Evolutionary conservation across 2,113 vertebrate species (phyloP).

Genomic region (Odontophorus gujanensis): DNA sequence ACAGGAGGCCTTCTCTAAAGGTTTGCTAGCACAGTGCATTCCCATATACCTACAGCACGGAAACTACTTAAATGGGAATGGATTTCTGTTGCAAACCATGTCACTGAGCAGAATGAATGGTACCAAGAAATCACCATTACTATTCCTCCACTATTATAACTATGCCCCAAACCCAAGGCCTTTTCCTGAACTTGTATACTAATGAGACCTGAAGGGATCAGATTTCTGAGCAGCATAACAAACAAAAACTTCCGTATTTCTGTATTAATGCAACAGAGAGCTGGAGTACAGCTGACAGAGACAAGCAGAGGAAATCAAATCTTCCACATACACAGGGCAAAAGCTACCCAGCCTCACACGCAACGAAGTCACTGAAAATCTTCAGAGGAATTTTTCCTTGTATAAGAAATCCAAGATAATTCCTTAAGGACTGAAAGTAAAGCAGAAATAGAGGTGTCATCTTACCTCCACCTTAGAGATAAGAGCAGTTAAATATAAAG

Average conservation of each 20-base stretch:
- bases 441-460: neutral
- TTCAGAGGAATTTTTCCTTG: neutral
- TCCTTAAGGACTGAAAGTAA: neutral
- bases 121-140: neutral
- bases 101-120: neutral
- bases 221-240: neutral
- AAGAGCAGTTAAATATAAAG: neutral
- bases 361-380: neutral
- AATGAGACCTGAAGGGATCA: neutral
- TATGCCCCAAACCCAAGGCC: neutral
- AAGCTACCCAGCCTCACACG: neutral
- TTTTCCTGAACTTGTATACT: neutral
- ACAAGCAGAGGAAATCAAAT: neutral
- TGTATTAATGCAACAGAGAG: neutral
- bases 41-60: neutral
- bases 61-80: neutral
- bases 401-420: neutral
- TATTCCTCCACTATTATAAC: neutral
- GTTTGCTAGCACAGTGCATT: neutral
- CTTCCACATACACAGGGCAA: fast-evolving
- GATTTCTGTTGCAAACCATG: neutral
- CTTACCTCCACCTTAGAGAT: neutral
- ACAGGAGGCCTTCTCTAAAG: neutral
- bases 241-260: neutral
- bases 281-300: neutral